Evolutionary conservation across 2,113 vertebrate genomes (phyloP).

Genomic region (Chunga burmeisteri): DNA sequence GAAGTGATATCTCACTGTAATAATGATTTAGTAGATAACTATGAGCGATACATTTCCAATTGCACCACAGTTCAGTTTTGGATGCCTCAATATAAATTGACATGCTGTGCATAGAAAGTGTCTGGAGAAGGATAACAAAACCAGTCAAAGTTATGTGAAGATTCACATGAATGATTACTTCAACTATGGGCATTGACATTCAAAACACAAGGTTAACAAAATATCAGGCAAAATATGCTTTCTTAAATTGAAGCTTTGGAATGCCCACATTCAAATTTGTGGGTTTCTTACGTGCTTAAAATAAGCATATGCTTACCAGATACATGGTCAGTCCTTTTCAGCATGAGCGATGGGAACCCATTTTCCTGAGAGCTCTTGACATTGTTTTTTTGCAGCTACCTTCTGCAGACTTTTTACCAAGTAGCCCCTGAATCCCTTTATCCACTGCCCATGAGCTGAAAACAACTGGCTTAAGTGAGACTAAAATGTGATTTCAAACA

Average conservation of each 20-base stretch:
- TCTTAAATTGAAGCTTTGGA: background rate
- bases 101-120: background rate
- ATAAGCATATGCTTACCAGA: background rate
- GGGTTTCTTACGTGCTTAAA: background rate
- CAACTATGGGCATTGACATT: background rate
- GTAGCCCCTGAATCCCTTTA: too few species aligned
- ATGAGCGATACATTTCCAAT: background rate
- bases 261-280: background rate
- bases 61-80: background rate
- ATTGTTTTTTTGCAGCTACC: background rate
- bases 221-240: background rate
- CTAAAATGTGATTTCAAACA: background rate
- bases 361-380: background rate
- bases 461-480: background rate
- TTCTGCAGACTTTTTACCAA: background rate
- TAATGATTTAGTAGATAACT: background rate
- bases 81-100: background rate
- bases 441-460: background rate
- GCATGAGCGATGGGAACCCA: background rate
- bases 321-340: background rate
- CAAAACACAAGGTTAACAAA: background rate
- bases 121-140: background rate
- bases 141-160: background rate
- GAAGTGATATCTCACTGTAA: background rate
- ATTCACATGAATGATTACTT: background rate